These are phyloP conservation scores for Eretmocerus hayati DNA, from an alignment of 2,888 invertebrate genomes.

Conservation along the genomic window DNA sequence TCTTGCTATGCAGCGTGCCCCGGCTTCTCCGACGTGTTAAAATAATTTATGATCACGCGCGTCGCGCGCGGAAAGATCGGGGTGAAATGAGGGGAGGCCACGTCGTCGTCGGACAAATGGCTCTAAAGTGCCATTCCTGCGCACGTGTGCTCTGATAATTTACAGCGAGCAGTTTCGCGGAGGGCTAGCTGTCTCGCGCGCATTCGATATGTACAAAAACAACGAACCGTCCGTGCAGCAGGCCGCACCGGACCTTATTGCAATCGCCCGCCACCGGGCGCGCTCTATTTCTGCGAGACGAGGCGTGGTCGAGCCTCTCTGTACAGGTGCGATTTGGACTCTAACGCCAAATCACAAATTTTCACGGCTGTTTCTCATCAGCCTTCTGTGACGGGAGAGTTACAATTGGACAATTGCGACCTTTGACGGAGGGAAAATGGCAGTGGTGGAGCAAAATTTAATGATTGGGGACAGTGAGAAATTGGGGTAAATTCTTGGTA, in stretches of 20 bases:
- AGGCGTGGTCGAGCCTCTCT: too few relatives aligned
- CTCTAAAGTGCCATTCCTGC: constrained; percentile 10
- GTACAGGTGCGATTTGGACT: too few relatives aligned
- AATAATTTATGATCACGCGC: constrained; percentile 39
- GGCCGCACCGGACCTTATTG: too few relatives aligned
- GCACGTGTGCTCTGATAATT: constrained; percentile 8
- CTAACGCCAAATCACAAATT: too few relatives aligned
- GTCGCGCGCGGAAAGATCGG: constrained; percentile 2
- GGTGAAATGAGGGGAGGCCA: neutral
- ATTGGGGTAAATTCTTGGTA: too few relatives aligned
- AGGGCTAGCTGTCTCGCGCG: neutral
- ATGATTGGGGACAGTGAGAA: too few relatives aligned
- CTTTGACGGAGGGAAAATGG: too few relatives aligned
- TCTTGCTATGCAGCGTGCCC: neutral
- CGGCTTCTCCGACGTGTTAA: constrained; percentile 38
- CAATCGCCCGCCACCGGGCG: constrained; percentile 22
- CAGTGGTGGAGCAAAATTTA: too few relatives aligned
- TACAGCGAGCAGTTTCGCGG: constrained; percentile 1
- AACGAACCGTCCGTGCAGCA: constrained; percentile 5
- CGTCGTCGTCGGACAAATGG: constrained; percentile 16
- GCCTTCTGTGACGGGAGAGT: too few relatives aligned
- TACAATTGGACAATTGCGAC: too few relatives aligned
- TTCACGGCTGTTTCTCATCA: too few relatives aligned
- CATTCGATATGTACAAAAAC: neutral
- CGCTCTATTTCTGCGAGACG: constrained; percentile 5